Evolutionary conservation across 2,888 invertebrate genomes (phyloP).

Genomic region (Nephrocerus scutellatus): DNA sequence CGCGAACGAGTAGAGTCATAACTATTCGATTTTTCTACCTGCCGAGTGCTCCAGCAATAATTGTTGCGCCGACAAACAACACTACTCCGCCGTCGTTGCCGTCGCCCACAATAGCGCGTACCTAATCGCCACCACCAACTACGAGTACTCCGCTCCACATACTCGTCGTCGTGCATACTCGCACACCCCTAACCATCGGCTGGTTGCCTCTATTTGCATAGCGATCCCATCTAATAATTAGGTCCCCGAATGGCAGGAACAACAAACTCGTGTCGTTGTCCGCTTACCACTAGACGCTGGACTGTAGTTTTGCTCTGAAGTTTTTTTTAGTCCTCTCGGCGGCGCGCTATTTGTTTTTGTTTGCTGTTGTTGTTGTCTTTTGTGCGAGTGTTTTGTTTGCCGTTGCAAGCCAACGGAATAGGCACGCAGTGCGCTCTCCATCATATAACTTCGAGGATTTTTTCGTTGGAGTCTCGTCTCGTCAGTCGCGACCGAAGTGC

Average conservation of each 20-base stretch:
- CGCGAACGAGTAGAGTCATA: too few relatives aligned
- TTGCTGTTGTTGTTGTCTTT: constrained; percentile 11
- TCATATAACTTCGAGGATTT: constrained; percentile 4
- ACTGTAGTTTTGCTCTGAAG: too few relatives aligned
- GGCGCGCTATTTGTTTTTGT: constrained; percentile 15
- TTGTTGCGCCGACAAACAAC: too few relatives aligned
- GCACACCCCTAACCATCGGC: too few relatives aligned
- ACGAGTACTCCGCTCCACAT: too few relatives aligned
- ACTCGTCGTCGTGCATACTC: too few relatives aligned
- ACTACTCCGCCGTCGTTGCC: too few relatives aligned
- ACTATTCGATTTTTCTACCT: too few relatives aligned
- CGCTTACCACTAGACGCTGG: too few relatives aligned
- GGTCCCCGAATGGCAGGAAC: constrained; percentile 5
- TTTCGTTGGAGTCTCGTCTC: constrained; percentile 25
- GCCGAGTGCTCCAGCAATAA: too few relatives aligned
- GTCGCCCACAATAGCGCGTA: too few relatives aligned
- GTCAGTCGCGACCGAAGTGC: constrained; percentile 46
- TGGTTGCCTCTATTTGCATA: constrained; percentile 42
- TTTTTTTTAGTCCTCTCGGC: constrained; percentile 11
- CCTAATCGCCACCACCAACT: too few relatives aligned
- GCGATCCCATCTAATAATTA: constrained; percentile 14
- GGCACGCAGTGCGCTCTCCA: background rate
- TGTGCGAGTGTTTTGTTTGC: background rate
- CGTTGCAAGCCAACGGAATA: background rate
- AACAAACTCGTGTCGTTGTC: constrained; percentile 1